Evolutionary conservation across 1,140 invertebrate species (phyloP).

Genomic region (Bombyx mandarina): DNA sequence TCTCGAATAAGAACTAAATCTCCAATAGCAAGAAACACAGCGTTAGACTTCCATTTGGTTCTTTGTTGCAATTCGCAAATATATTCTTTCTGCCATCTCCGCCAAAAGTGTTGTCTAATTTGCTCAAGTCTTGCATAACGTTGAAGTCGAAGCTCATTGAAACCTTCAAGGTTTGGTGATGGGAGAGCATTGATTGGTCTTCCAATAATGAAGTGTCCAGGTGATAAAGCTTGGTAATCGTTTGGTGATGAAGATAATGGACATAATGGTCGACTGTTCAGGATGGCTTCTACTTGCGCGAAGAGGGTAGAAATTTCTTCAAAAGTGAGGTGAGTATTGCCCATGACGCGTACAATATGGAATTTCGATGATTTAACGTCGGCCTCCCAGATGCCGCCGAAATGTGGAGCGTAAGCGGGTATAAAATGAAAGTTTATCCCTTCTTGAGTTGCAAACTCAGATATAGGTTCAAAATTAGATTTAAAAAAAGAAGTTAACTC

Average conservation of each 20-base stretch:
- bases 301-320: constrained; percentile 38
- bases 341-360: constrained; percentile 25
- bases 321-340: constrained; percentile 24
- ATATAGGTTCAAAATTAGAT: constrained; percentile 3
- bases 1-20: constrained; percentile 1
- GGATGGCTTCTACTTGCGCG: constrained; percentile 33
- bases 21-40: background rate
- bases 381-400: constrained; percentile 33
- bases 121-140: constrained; percentile 14
- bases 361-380: constrained; percentile 26
- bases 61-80: constrained; percentile 1
- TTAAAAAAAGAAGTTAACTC: constrained; percentile 10
- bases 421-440: constrained; percentile 15
- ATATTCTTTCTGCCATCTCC: background rate
- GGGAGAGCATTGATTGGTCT: constrained; percentile 17
- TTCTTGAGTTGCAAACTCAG: constrained; percentile 9
- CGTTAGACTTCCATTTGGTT: background rate
- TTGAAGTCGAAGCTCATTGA: constrained; percentile 2
- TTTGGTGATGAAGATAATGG: constrained; percentile 34
- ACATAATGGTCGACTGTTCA: constrained; percentile 53
- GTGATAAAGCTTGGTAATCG: constrained; percentile 32
- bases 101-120: constrained; percentile 8
- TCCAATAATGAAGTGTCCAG: constrained; percentile 39
- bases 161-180: constrained; percentile 5
- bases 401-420: constrained; percentile 30